phyloP scores from a whole-genome alignment of 2,113 vertebrate genomes.

The Hydropotes inermis region DNA sequence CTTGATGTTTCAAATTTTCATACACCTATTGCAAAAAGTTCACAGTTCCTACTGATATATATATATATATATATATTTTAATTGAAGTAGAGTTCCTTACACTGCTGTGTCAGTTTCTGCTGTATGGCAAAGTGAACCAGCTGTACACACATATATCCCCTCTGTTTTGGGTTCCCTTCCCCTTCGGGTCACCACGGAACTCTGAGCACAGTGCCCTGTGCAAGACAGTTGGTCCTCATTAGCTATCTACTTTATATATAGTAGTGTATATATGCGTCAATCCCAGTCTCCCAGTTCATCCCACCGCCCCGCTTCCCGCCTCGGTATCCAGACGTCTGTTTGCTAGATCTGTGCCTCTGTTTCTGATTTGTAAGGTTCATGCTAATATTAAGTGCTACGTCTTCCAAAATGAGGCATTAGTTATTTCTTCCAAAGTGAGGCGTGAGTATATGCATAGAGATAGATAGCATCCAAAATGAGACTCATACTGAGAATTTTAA shows the following conservation, averaged over 20 bases:
- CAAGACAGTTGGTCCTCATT: not conserved
- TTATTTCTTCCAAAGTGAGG: not conserved
- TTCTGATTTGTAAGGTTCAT: not conserved
- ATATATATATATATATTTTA: not conserved
- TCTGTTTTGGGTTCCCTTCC: not conserved
- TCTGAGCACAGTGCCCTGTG: not conserved
- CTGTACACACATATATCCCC: not conserved
- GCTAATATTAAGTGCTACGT: not conserved
- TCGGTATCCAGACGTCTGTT: too few relatives aligned
- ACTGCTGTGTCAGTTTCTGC: not conserved
- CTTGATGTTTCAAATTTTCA: conserved; percentile 5
- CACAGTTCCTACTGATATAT: not conserved
- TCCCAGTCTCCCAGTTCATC: too few relatives aligned
- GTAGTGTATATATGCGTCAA: too few relatives aligned
- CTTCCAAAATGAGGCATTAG: not conserved
- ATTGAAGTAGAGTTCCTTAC: not conserved
- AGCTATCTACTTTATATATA: not conserved
- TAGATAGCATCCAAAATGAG: not conserved
- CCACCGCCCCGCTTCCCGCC: too few relatives aligned
- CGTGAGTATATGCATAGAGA: not conserved
- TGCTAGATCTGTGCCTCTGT: too few relatives aligned
- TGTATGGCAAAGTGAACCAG: not conserved
- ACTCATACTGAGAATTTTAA: not conserved
- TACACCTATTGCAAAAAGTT: not conserved
- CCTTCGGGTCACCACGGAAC: not conserved